Conservation (phyloP, 1,140 invertebrate genomes). For the Capitella teleta region DNA sequence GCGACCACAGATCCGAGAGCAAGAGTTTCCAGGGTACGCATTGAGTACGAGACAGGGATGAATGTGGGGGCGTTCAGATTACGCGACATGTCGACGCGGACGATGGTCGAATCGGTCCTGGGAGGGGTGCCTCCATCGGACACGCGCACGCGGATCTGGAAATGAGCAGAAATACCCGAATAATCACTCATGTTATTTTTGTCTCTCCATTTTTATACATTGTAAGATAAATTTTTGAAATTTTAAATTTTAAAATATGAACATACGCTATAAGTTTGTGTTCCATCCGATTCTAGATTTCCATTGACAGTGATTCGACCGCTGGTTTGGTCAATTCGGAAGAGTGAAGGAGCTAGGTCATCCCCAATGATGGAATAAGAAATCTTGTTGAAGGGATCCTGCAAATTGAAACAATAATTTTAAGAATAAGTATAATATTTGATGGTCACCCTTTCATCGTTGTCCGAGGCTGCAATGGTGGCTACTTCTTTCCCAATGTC, state of each 20-base stretch:
- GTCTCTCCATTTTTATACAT: neutral
- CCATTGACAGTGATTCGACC: conserved; percentile 6
- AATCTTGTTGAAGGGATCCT: conserved; percentile 8
- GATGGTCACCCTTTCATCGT: neutral
- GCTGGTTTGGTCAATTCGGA: conserved; percentile 1
- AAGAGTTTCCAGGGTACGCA: conserved; percentile 17
- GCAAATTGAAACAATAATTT: conserved; percentile 4
- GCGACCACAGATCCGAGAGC: conserved; percentile 15
- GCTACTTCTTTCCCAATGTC: neutral
- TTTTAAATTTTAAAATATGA: neutral
- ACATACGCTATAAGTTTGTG: conserved; percentile 4
- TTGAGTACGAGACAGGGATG: neutral
- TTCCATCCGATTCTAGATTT: conserved; percentile 3
- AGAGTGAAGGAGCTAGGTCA: conserved; percentile 4
- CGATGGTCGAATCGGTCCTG: conserved; percentile 13
- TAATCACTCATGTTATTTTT: neutral
- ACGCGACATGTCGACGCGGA: conserved; percentile 16
- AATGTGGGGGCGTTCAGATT: conserved; percentile 5
- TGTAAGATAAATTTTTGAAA: neutral
- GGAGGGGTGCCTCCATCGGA: conserved; percentile 13
- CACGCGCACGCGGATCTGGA: conserved; percentile 4
- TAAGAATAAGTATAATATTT: neutral
- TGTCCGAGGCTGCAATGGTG: neutral
- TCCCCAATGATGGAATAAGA: conserved; percentile 10
- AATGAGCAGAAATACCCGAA: neutral